Percentiles rank a stretch among this genome's conserved stretches.
phyloP scores from a whole-genome alignment of 2,797 vertebrate genomes.

The Serranus cabrilla region DNA sequence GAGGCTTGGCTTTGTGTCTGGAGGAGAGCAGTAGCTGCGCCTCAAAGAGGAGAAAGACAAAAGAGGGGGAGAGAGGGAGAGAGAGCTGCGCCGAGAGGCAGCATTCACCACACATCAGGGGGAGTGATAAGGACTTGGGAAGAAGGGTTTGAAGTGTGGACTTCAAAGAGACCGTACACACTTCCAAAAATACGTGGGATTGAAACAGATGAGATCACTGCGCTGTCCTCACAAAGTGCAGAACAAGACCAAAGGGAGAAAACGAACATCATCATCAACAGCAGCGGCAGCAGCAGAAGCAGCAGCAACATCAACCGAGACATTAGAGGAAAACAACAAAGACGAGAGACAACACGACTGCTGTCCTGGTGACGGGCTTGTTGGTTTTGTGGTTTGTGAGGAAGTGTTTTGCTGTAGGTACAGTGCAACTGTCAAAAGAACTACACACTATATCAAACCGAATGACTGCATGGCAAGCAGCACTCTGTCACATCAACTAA shows the following conservation, averaged over 20 bases:
- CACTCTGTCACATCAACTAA: slow-evolving; percentile 60
- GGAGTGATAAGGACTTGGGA: slow-evolving; percentile 81
- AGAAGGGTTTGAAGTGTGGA: slow-evolving; percentile 83
- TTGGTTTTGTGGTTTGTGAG: slow-evolving; percentile 46
- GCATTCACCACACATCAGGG: slow-evolving; percentile 81
- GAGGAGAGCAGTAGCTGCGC: slow-evolving; percentile 68
- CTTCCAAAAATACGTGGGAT: slow-evolving; percentile 79
- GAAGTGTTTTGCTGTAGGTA: slow-evolving; percentile 54
- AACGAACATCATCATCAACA: slow-evolving; percentile 71
- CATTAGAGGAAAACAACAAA: slow-evolving; percentile 69
- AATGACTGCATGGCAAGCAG: slow-evolving; percentile 27
- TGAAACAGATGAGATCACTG: slow-evolving; percentile 79
- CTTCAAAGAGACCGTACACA: slow-evolving; percentile 77
- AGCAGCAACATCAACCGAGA: slow-evolving; percentile 42
- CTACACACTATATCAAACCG: slow-evolving; percentile 49
- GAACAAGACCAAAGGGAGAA: slow-evolving; percentile 74
- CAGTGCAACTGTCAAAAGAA: slow-evolving; percentile 62
- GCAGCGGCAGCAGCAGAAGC: slow-evolving; percentile 26
- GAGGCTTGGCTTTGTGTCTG: slow-evolving; percentile 76
- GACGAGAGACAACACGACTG: slow-evolving; percentile 58
- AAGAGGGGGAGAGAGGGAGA: slow-evolving; percentile 51
- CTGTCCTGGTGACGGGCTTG: slow-evolving; percentile 62
- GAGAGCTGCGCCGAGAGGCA: slow-evolving; percentile 68
- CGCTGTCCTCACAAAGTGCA: slow-evolving; percentile 75
- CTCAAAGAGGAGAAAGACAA: slow-evolving; percentile 78